Base-by-base conservation (phyloP, 2,888 invertebrate species). In the Shargacucullia verbasci region DNA sequence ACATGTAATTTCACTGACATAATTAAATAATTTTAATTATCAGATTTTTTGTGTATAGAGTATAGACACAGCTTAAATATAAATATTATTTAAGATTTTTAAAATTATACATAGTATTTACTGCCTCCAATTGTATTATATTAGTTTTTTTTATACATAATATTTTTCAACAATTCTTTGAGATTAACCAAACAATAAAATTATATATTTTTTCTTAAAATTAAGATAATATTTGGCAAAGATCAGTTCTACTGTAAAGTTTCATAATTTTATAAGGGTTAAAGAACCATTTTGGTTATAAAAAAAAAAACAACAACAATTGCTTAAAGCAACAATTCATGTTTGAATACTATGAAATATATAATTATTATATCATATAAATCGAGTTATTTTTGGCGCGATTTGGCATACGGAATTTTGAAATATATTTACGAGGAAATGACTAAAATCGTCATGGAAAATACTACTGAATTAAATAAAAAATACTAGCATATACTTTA, bases 401-500 rank as follows among this genome's bases (percentile, higher is more conserved):
- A 50, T 50, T 62, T 69, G 9, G 62, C 68, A 53, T 63, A 49
- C 41, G 34, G 31, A 43, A 68, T 45, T 62, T 62, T 20, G 34
- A 5, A 53, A 43, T 40, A 29, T 29, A 29, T 29, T 6, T 38
- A 45, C n/a, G 12, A 34, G 15, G 9, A 29, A 29, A 8, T 29
- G 46, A 70, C 70, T 37, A 50, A 45, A 48, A 48, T 60, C n/a
- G 64, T 61, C 69, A 54, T 61, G 44, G 44, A 49, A 45, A 20
- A 40, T 34, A 45, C 45, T 12, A 49, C 31, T 34, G 27, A 47
- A 20, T 45, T 40, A 48, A 68, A 54, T 29, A 20, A 43, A 46
- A 14, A 12, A 27, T 14, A 50, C 64, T 56, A 47, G 57, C 12
- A 46, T 43, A 43, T 61, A 55, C 8, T 48, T 47, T 15, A 37